These are phyloP conservation scores for Erinaceus europaeus DNA, from an alignment of 2,113 vertebrate genomes.

Conservation along the genomic window DNA sequence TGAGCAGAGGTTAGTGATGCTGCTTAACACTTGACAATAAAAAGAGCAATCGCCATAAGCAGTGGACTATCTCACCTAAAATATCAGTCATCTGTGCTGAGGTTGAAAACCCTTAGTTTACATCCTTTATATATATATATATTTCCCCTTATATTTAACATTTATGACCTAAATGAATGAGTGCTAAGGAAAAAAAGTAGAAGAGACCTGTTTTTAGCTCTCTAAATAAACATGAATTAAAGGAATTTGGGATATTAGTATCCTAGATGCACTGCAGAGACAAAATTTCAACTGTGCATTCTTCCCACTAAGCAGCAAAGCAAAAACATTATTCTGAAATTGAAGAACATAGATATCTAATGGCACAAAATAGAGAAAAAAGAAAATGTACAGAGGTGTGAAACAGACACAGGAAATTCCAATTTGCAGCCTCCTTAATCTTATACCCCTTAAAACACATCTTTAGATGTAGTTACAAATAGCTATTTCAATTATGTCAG, in stretches of 20 bases:
- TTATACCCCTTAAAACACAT: neutral
- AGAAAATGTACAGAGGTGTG: neutral
- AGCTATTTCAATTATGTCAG: neutral
- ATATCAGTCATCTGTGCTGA: neutral
- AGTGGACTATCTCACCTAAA: neutral
- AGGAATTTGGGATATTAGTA: slow-evolving; percentile 10
- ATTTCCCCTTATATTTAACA: neutral
- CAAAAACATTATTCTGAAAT: neutral
- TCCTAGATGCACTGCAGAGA: neutral
- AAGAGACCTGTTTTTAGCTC: neutral
- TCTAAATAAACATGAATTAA: slow-evolving; percentile 21
- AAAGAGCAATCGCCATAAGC: neutral
- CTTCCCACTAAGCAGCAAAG: slow-evolving; percentile 12
- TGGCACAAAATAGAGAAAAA: neutral
- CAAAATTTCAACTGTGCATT: neutral
- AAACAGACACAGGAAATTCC: neutral
- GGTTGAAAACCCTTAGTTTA: neutral
- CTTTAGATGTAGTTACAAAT: slow-evolving; percentile 5
- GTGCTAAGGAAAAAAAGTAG: neutral
- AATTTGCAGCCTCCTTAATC: neutral
- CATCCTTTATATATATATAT: neutral
- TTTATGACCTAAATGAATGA: slow-evolving; percentile 13
- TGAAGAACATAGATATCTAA: neutral
- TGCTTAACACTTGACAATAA: neutral
- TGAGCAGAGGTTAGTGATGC: neutral